Evolutionary conservation across 2,113 vertebrate genomes (phyloP), one percentile per base, ranked within the genome.

Genomic region (Oophaga pumilio): DNA sequence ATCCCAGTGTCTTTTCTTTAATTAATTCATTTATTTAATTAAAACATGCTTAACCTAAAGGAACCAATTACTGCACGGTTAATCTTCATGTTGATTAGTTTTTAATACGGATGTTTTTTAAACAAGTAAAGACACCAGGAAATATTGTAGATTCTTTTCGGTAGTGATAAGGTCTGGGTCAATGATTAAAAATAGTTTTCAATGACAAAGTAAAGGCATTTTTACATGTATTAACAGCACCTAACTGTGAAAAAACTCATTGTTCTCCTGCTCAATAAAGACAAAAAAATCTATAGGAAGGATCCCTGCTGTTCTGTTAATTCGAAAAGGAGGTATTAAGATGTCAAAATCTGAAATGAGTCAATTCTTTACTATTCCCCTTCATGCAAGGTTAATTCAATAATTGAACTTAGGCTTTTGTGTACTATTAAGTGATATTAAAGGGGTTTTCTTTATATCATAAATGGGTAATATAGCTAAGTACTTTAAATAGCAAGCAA

Each of bases 311-410:
- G 59, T 64, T 62, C 33, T 14, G 28, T 13, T n/a, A 82, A 43
- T 64, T 82, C 10, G 57, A 3, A 62, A 22, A 64, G 28, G 28
- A 50, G 33, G 59, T 43, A 49, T 49, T 64, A 50, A 20, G 33
- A 74, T 64, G 12, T 11, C 74, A 76, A 76, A 52, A 76, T 52
- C 18, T 76, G 74, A 13, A 76, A 76, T 24, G 49, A 77, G 76
- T 56, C 50, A 53, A n/a, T 53, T 12, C 49, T n/a, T 52, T 2
- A 43, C 69, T 73, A 73, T 50, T 52, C 20, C n/a, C 49, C 74
- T 77, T 56, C n/a, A 77, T 53, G 76, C 7, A 8, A 10, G 1
- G 5, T 56, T 77, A 53, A 20, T n/a, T 52, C 20, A 76, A 49
- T 76, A 11, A n/a, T 8, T 56, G 49, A 43, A 18, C 50, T 18